phyloP scores from a whole-genome alignment of 2,888 invertebrate species.

The Pterostichus madidus region DNA sequence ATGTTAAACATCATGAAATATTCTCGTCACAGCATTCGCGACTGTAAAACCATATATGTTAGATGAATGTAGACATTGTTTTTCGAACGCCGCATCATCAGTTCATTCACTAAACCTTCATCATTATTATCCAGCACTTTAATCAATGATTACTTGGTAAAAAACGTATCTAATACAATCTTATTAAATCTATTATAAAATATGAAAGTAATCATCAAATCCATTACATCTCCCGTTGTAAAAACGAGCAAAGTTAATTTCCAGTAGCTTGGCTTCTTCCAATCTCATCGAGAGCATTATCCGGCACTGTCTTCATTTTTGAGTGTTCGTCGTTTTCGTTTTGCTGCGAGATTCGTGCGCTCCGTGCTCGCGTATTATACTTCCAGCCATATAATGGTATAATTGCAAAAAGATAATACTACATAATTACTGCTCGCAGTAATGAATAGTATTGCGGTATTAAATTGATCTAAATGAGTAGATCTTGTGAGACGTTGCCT shows the following conservation, averaged over 20 bases:
- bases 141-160: not conserved
- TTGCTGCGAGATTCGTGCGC: constrained; percentile 36
- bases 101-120: not conserved
- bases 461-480: constrained; percentile 53
- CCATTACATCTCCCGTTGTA: constrained; percentile 32
- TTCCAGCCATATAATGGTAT: constrained; percentile 44
- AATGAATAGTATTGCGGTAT: constrained; percentile 56
- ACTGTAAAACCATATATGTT: too few species aligned
- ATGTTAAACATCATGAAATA: too few species aligned
- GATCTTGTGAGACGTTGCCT: constrained; percentile 12
- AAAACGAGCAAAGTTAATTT: constrained; percentile 3
- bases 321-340: not conserved
- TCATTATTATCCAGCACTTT: not conserved
- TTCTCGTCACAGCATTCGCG: too few species aligned
- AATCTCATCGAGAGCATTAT: constrained; percentile 6
- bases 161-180: constrained; percentile 45
- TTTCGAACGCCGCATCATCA: not conserved
- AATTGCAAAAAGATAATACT: constrained; percentile 63
- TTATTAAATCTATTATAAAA: constrained; percentile 13
- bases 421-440: constrained; percentile 56
- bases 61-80: too few species aligned
- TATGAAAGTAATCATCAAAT: constrained; percentile 31
- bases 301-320: not conserved
- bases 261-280: not conserved
- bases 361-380: constrained; percentile 32